Conservation (phyloP, 2,113 vertebrate genomes). For the Willisornis vidua region DNA sequence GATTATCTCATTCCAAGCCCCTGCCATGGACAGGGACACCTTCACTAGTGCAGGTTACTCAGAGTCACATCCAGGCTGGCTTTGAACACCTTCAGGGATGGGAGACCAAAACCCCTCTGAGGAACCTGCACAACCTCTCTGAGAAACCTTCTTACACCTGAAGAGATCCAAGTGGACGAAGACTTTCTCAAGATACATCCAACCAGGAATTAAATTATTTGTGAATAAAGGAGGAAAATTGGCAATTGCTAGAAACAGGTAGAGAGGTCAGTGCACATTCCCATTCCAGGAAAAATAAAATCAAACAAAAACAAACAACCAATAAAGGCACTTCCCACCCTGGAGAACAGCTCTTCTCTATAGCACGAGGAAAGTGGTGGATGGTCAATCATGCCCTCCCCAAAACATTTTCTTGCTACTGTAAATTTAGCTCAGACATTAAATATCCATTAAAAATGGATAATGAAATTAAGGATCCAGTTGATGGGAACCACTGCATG, state of each 20-base stretch:
- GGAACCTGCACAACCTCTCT: background rate
- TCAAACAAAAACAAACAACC: too few relatives aligned
- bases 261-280: background rate
- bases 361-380: background rate
- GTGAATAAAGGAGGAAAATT: background rate
- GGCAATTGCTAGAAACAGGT: background rate
- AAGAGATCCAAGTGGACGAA: background rate
- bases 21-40: background rate
- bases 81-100: background rate
- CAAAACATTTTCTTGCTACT: background rate
- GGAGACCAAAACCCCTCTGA: background rate
- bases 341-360: background rate
- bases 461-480: conserved; percentile 61
- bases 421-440: conserved; percentile 43
- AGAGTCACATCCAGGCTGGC: background rate
- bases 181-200: background rate
- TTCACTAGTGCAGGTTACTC: background rate
- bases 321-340: background rate
- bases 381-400: background rate
- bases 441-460: conserved; percentile 51
- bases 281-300: background rate
- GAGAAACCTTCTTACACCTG: background rate
- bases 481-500: background rate
- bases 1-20: background rate
- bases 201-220: background rate